Conservation (phyloP, 2,113 vertebrate genomes). For the Campylomormyrus numenius region DNA sequence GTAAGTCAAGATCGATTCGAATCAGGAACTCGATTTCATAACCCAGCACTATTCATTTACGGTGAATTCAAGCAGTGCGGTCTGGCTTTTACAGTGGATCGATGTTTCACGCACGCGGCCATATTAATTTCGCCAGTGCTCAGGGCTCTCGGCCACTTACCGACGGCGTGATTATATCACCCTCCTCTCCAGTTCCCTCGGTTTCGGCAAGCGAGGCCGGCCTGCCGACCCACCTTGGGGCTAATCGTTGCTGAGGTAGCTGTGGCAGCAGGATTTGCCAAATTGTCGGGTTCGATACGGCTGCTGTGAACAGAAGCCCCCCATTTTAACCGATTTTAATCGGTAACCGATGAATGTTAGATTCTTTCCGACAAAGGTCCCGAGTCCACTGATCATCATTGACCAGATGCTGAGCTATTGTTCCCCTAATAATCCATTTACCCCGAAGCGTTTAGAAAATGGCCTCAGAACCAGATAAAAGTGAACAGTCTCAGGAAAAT, state of each 20-base stretch:
- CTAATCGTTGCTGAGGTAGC: background rate
- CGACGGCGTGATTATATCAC: slow-evolving; percentile 11
- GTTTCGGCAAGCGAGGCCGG: background rate
- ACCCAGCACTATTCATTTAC: background rate
- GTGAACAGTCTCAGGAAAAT: background rate
- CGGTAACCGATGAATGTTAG: background rate
- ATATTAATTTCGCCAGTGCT: slow-evolving; percentile 22
- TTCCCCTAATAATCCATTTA: background rate
- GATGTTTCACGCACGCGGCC: slow-evolving; percentile 24
- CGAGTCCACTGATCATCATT: background rate
- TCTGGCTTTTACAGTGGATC: background rate
- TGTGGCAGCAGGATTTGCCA: background rate
- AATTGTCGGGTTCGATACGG: too few species aligned
- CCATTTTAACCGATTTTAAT: background rate
- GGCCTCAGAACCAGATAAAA: background rate
- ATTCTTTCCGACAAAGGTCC: background rate
- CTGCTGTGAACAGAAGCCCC: too few species aligned
- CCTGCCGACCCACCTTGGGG: background rate
- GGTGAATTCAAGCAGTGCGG: background rate
- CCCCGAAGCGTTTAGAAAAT: background rate
- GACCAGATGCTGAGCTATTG: background rate
- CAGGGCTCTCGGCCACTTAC: slow-evolving; percentile 5
- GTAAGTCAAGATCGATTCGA: background rate
- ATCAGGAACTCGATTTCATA: background rate
- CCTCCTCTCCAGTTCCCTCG: slow-evolving; percentile 2